These are phyloP conservation scores for Sylvia borin DNA, from an alignment of 2,797 vertebrate genomes.

Conservation along the genomic window DNA sequence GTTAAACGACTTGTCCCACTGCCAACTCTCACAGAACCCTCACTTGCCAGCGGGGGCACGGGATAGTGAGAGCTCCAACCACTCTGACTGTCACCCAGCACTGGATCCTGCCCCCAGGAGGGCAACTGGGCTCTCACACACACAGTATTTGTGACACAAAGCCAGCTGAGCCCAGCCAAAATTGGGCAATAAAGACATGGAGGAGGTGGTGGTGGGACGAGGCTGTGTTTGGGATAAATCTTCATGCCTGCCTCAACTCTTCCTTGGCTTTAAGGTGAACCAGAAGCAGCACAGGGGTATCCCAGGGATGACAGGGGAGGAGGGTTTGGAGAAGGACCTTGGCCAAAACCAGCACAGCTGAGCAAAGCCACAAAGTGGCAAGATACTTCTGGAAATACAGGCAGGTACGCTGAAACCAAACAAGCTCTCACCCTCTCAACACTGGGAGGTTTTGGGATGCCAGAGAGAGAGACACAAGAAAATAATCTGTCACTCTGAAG, in stretches of 20 bases:
- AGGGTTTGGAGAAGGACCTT: neutral
- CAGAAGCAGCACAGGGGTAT: neutral
- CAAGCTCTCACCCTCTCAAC: neutral
- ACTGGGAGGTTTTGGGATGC: neutral
- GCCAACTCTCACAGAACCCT: conserved; percentile 2
- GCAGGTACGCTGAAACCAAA: neutral
- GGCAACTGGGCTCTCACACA: rapidly evolving
- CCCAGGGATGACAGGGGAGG: rapidly evolving
- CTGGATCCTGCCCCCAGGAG: neutral
- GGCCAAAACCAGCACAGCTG: neutral
- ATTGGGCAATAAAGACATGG: neutral
- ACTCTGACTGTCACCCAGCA: rapidly evolving
- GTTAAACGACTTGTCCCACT: neutral
- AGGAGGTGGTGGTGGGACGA: neutral
- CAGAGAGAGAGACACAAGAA: neutral
- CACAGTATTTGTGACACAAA: rapidly evolving
- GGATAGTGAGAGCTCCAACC: neutral
- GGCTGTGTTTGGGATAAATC: neutral
- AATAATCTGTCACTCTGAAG: neutral
- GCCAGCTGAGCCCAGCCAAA: neutral
- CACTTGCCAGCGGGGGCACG: rapidly evolving
- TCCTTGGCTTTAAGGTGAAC: neutral
- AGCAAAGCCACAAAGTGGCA: neutral
- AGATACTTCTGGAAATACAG: neutral
- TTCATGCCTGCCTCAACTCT: neutral